Percentiles rank a stretch among this genome's conserved stretches.
Evolutionary conservation across 2,888 invertebrate species (phyloP).

Genomic region (Camponotus fellah): DNA sequence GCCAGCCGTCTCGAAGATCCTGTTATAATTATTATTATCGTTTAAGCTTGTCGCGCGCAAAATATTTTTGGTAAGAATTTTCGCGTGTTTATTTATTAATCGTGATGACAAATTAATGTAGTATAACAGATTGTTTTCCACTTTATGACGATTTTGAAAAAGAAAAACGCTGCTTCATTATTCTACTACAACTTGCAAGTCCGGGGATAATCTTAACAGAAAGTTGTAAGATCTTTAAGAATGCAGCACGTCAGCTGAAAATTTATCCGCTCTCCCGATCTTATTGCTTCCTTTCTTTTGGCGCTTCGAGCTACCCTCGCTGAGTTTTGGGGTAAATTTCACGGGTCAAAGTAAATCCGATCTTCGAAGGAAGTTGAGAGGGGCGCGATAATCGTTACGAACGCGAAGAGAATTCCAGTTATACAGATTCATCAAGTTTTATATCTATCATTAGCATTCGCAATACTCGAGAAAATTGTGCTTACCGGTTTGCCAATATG

Average conservation of each 20-base stretch:
- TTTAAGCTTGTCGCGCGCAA: not conserved
- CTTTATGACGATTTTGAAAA: conserved; percentile 19
- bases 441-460: conserved; percentile 43
- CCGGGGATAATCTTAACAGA: conserved; percentile 37
- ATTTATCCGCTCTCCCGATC: conserved; percentile 61
- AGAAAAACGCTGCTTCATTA: conserved; percentile 26
- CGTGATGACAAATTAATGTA: not conserved
- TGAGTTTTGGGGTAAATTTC: conserved; percentile 66
- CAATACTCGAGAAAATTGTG: conserved; percentile 26
- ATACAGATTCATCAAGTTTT: conserved; percentile 53
- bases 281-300: conserved; percentile 53
- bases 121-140: not conserved
- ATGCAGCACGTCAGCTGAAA: conserved; percentile 61
- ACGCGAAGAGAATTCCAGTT: conserved; percentile 35
- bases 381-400: conserved; percentile 56
- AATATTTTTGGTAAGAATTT: conserved; percentile 2
- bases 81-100: not conserved
- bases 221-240: conserved; percentile 62
- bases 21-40: conserved; percentile 45
- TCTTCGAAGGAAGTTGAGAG: conserved; percentile 54
- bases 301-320: conserved; percentile 36
- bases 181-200: conserved; percentile 15
- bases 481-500: conserved; percentile 19
- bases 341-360: conserved; percentile 67
- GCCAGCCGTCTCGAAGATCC: conserved; percentile 62